Percentiles rank a stretch among this genome's conserved stretches.
These are phyloP conservation scores for Pocillopora grandis DNA, from an alignment of 92 coral and sea anemone genomes.

Conservation along the genomic window DNA sequence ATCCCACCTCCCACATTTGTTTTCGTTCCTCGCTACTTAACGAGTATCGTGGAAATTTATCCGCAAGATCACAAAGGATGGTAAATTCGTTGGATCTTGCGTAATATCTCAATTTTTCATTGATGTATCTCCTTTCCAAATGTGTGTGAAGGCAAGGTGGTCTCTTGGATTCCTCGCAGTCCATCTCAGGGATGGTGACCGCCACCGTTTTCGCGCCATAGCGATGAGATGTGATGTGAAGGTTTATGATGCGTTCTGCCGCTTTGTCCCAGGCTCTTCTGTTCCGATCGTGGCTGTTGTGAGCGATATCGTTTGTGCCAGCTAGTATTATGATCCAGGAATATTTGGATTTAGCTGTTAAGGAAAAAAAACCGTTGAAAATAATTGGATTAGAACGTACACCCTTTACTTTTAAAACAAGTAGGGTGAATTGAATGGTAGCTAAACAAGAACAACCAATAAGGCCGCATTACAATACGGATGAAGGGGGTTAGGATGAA, in stretches of 20 bases:
- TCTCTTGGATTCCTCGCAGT: conserved; percentile 67
- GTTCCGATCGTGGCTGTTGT: conserved; percentile 55
- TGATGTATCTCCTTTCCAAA: conserved; percentile 69
- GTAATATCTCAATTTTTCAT: conserved; percentile 70
- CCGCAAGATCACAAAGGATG: conserved; percentile 83
- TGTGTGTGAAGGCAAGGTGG: conserved; percentile 58
- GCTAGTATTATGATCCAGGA: conserved; percentile 86
- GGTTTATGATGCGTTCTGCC: conserved; percentile 75
- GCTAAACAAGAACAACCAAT: too few species aligned
- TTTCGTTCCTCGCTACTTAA: conserved; percentile 57
- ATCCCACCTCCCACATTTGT: conserved; percentile 82
- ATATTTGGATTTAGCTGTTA: conserved; percentile 59
- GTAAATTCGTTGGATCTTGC: conserved; percentile 74
- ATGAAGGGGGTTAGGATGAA: too few species aligned
- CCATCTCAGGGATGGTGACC: conserved; percentile 88
- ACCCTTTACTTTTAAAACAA: background rate
- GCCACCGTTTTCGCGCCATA: conserved; percentile 80
- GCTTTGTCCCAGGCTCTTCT: conserved; percentile 77
- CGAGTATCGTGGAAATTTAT: conserved; percentile 71
- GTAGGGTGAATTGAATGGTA: background rate
- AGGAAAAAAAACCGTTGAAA: too few species aligned
- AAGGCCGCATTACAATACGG: too few species aligned
- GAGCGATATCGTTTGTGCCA: conserved; percentile 89
- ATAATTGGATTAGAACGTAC: background rate
- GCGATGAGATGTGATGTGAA: conserved; percentile 82